A percentile compares a stretch with the other conserved stretches of the same genome.
phyloP scores from a whole-genome alignment of 2,797 vertebrate genomes.

The Parambassis ranga region DNA sequence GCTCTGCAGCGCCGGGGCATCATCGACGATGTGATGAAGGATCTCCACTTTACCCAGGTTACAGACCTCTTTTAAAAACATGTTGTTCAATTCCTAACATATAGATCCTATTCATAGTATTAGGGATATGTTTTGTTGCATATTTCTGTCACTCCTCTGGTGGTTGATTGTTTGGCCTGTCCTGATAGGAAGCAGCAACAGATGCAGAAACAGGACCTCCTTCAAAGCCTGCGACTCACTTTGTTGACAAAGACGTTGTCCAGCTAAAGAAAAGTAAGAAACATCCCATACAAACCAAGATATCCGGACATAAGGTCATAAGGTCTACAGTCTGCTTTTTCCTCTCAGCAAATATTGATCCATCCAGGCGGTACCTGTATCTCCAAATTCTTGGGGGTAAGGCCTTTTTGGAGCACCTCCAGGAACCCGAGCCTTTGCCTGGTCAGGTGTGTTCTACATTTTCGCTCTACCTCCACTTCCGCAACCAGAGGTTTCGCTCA shows the following conservation, averaged over 20 bases:
- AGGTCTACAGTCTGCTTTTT: too few relatives aligned
- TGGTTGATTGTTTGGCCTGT: conserved; percentile 13
- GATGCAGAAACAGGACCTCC: conserved; percentile 70
- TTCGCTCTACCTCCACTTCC: conserved; percentile 92
- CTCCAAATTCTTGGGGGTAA: conserved; percentile 95
- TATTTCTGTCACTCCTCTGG: not conserved
- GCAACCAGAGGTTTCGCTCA: conserved; percentile 94
- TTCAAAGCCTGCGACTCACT: conserved; percentile 79
- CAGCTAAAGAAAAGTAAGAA: conserved; percentile 86
- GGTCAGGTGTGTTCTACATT: conserved; percentile 92
- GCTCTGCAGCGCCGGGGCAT: conserved; percentile 90
- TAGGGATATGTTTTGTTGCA: too few relatives aligned
- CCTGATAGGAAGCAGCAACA: conserved; percentile 77
- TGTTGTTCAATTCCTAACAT: not conserved
- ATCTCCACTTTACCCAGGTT: conserved; percentile 85
- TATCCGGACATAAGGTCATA: not conserved
- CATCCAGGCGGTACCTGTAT: conserved; percentile 91
- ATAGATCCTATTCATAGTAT: too few relatives aligned
- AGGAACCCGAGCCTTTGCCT: conserved; percentile 91
- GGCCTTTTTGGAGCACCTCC: conserved; percentile 97
- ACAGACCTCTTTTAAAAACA: not conserved
- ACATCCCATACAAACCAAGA: not conserved
- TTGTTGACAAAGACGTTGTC: conserved; percentile 79
- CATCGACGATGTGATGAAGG: conserved; percentile 92
- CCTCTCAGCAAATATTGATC: conserved; percentile 87